Evolutionary conservation across 2,888 invertebrate genomes (phyloP).

Genomic region (Tenodera sinensis): DNA sequence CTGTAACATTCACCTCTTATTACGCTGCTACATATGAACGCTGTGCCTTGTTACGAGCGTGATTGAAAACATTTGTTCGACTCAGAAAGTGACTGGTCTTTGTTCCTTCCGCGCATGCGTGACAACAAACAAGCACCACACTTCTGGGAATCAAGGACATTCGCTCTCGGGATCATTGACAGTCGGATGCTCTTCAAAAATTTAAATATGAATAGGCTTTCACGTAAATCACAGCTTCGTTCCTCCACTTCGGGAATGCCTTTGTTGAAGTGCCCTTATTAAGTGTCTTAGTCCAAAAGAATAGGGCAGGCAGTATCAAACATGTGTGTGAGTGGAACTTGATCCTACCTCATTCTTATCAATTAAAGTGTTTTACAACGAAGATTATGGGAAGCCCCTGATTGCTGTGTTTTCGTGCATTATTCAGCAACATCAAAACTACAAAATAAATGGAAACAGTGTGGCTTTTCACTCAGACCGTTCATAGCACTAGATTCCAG

Average conservation of each 20-base stretch:
- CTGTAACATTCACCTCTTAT: neutral
- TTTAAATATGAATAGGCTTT: neutral
- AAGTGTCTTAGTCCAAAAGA: too few relatives aligned
- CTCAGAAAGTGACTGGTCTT: neutral
- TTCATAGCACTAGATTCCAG: too few relatives aligned
- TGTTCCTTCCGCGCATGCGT: neutral
- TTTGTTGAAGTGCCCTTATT: neutral
- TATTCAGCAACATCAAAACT: too few relatives aligned
- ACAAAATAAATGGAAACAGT: too few relatives aligned
- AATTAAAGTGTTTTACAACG: too few relatives aligned
- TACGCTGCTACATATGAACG: neutral
- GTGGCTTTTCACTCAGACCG: too few relatives aligned
- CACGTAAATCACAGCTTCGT: neutral
- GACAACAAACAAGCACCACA: neutral
- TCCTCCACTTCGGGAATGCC: neutral
- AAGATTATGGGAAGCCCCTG: too few relatives aligned
- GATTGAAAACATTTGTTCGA: neutral
- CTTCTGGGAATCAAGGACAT: neutral
- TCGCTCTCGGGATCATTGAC: neutral
- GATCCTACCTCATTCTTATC: too few relatives aligned
- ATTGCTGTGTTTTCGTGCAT: too few relatives aligned
- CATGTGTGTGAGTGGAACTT: too few relatives aligned
- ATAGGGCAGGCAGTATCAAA: neutral
- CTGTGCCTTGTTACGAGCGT: neutral
- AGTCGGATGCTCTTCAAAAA: neutral